A percentile compares a stretch with the other conserved stretches of the same genome.
Evolutionary conservation across 2,888 invertebrate species (phyloP).

Genomic region (Spilarctia lutea): DNA sequence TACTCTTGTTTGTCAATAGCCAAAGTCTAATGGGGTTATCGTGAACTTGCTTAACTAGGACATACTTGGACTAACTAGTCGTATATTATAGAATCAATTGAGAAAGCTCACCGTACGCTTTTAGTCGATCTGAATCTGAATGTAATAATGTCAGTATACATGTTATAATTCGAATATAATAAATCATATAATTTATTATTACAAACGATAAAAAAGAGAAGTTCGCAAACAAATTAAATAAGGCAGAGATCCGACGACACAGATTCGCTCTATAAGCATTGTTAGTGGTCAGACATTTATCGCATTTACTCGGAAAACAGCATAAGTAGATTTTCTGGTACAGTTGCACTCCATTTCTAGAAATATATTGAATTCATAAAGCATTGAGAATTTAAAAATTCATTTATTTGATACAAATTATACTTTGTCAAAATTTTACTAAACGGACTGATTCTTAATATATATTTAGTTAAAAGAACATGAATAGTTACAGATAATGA

Average conservation of each 20-base stretch:
- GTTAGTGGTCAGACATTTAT: neutral
- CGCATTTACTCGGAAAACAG: neutral
- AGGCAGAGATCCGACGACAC: neutral
- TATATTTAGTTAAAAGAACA: too few species aligned
- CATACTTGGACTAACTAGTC: neutral
- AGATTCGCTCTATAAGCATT: neutral
- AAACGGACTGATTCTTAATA: too few species aligned
- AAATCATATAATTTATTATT: too few species aligned
- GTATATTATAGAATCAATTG: too few species aligned
- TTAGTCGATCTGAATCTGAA: too few species aligned
- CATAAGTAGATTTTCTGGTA: neutral
- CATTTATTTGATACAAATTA: neutral
- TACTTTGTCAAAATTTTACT: neutral
- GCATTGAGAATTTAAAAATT: neutral
- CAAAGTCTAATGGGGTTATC: neutral
- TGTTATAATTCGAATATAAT: too few species aligned
- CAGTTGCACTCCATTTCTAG: neutral
- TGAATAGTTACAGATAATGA: too few species aligned
- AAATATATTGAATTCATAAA: neutral
- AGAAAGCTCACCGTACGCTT: too few species aligned
- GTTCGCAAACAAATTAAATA: neutral
- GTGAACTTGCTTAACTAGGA: neutral
- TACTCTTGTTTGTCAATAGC: neutral
- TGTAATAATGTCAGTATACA: too few species aligned
- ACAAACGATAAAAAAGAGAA: neutral